A percentile compares a stretch with the other conserved stretches of the same genome.
These are phyloP conservation scores for Takifugu flavidus DNA, from an alignment of 2,113 vertebrate species.

Conservation along the genomic window DNA sequence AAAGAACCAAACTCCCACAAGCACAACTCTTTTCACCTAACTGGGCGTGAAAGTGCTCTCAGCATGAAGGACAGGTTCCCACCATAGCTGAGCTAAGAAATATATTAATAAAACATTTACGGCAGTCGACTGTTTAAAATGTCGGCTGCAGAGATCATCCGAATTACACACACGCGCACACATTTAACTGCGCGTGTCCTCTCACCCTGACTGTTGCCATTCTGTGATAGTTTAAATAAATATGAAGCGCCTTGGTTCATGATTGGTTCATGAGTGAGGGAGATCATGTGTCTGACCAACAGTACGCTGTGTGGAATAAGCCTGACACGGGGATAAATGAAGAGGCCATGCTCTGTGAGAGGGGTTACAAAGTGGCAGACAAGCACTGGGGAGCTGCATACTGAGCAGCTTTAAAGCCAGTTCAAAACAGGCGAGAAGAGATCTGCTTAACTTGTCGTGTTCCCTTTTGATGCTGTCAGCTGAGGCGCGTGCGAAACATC, in stretches of 20 bases:
- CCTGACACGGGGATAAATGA: slow-evolving; percentile 50
- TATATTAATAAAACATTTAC: neutral
- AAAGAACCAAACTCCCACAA: neutral
- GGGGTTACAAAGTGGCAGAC: slow-evolving; percentile 62
- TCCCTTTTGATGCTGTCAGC: slow-evolving; percentile 68
- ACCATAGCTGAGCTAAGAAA: too few relatives aligned
- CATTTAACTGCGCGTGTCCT: neutral
- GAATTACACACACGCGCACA: neutral
- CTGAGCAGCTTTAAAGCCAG: slow-evolving; percentile 61
- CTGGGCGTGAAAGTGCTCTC: slow-evolving; percentile 2
- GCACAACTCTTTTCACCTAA: neutral
- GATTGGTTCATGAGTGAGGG: neutral
- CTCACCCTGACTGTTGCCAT: neutral
- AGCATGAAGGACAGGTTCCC: neutral
- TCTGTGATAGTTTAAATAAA: slow-evolving; percentile 4
- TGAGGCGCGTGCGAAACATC: slow-evolving; percentile 53
- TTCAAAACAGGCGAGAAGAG: slow-evolving; percentile 59
- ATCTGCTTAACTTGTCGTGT: slow-evolving; percentile 69
- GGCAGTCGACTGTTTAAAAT: slow-evolving; percentile 1
- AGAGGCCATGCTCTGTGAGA: slow-evolving; percentile 50
- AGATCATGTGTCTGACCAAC: slow-evolving; percentile 24
- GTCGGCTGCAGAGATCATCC: too few relatives aligned
- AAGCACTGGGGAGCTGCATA: slow-evolving; percentile 35
- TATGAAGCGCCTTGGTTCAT: neutral
- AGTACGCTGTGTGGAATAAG: slow-evolving; percentile 23